These are phyloP conservation scores for Cheilosia grossa DNA, from an alignment of 2,888 invertebrate species.

Conservation along the genomic window DNA sequence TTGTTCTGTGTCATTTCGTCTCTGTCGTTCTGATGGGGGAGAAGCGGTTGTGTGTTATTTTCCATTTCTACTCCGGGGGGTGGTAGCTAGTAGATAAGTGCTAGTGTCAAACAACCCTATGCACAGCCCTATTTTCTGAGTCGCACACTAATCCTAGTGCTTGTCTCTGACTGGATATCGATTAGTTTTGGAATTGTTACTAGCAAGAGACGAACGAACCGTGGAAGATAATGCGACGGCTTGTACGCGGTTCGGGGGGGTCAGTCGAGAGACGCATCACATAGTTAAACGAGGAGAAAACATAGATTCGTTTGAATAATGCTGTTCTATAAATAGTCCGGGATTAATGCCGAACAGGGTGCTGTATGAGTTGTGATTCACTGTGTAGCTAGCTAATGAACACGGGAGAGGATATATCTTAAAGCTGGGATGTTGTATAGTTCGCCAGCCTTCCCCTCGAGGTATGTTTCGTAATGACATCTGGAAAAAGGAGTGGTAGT, in stretches of 20 bases:
- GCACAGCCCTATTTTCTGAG: slow-evolving; percentile 71
- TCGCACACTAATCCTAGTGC: slow-evolving; percentile 73
- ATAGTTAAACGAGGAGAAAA: slow-evolving; percentile 39
- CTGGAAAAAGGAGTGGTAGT: slow-evolving; percentile 61
- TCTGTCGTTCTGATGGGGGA: slow-evolving; percentile 53
- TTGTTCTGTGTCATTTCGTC: slow-evolving; percentile 57
- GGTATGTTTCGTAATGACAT: slow-evolving; percentile 41
- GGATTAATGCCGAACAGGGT: slow-evolving; percentile 70
- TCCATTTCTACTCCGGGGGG: slow-evolving; percentile 24
- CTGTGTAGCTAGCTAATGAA: slow-evolving; percentile 32
- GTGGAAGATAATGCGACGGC: slow-evolving; percentile 54
- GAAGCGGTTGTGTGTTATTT: slow-evolving; percentile 37
- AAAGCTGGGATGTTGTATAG: not conserved
- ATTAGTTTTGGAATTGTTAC: slow-evolving; percentile 66
- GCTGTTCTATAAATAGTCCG: slow-evolving; percentile 67
- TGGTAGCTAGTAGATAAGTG: slow-evolving; percentile 1
- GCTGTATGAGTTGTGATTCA: slow-evolving; percentile 23
- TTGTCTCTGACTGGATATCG: slow-evolving; percentile 73
- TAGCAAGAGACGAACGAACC: slow-evolving; percentile 37
- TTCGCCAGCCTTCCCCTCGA: slow-evolving; percentile 16
- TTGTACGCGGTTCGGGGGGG: slow-evolving; percentile 3
- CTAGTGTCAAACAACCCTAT: slow-evolving; percentile 53
- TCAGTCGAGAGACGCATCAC: slow-evolving; percentile 34
- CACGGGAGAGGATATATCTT: slow-evolving; percentile 11
- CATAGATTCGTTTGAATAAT: slow-evolving; percentile 35